Conservation (phyloP, 2,888 invertebrate species). For the Acanthococcus lagerstroemiae region DNA sequence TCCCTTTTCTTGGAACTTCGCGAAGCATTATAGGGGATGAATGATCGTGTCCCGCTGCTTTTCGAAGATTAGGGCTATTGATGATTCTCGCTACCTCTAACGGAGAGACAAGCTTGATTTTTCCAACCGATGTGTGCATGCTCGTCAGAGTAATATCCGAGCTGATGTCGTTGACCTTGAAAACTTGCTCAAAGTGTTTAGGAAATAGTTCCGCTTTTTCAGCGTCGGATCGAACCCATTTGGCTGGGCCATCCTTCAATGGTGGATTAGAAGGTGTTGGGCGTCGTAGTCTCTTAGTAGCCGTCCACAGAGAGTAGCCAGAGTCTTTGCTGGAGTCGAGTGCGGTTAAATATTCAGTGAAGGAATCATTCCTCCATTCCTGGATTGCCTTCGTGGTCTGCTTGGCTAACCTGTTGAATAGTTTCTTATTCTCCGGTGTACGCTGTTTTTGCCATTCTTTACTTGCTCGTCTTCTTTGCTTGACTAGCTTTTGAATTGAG, state of each 20-base stretch:
- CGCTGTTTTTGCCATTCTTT: no score
- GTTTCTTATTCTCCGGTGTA: background rate
- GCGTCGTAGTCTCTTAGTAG: background rate
- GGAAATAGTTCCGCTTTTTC: slow-evolving; percentile 19
- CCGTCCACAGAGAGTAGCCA: slow-evolving; percentile 7
- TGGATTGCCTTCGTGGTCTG: background rate
- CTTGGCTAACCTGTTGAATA: background rate
- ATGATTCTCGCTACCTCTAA: background rate
- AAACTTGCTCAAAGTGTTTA: background rate
- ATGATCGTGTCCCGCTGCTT: background rate
- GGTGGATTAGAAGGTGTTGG: background rate
- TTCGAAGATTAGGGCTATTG: background rate
- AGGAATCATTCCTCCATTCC: background rate
- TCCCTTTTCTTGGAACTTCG: background rate
- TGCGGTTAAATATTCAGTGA: background rate
- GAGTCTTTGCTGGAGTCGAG: background rate
- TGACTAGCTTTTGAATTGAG: no score
- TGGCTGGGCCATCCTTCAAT: background rate
- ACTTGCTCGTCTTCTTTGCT: no score
- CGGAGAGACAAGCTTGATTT: background rate
- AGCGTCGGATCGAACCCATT: background rate
- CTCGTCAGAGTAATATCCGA: background rate
- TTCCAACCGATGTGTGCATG: background rate
- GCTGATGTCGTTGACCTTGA: background rate
- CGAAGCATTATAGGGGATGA: background rate